These are phyloP conservation scores for Panzeria rudis DNA, from an alignment of 2,888 invertebrate genomes.

Conservation along the genomic window DNA sequence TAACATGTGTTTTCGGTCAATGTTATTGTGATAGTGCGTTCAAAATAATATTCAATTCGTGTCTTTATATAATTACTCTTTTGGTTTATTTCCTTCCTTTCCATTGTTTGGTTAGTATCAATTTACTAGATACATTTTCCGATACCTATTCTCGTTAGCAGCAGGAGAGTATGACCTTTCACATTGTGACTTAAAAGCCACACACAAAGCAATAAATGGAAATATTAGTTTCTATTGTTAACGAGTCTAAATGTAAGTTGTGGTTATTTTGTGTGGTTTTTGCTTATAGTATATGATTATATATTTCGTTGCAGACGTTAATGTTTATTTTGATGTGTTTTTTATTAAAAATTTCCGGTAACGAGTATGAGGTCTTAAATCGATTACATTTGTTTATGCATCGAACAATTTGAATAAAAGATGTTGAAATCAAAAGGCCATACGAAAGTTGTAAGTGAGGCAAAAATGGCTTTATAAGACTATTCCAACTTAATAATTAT, in stretches of 20 bases:
- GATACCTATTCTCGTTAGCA: not conserved
- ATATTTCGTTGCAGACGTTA: too few relatives aligned
- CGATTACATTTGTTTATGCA: not conserved
- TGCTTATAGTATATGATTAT: too few relatives aligned
- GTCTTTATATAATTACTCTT: not conserved
- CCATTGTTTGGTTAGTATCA: not conserved
- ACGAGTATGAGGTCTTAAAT: not conserved
- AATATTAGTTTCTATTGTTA: not conserved
- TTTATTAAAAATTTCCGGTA: not conserved
- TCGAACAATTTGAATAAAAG: not conserved
- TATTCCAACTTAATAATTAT: too few relatives aligned
- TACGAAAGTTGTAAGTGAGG: too few relatives aligned
- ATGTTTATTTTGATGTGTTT: not conserved
- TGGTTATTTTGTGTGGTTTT: not conserved
- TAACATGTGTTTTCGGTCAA: not conserved
- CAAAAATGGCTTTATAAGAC: too few relatives aligned
- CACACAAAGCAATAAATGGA: not conserved
- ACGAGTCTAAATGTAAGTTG: not conserved
- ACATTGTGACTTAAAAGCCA: not conserved
- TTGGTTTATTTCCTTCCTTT: not conserved
- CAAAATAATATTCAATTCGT: not conserved
- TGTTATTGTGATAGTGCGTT: not conserved
- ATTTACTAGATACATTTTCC: not conserved
- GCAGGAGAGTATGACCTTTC: not conserved
- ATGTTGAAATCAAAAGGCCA: too few relatives aligned